Evolutionary conservation across 2,888 invertebrate genomes (phyloP), one percentile per base, ranked within the genome.

Genomic region (Cerastoderma edule): DNA sequence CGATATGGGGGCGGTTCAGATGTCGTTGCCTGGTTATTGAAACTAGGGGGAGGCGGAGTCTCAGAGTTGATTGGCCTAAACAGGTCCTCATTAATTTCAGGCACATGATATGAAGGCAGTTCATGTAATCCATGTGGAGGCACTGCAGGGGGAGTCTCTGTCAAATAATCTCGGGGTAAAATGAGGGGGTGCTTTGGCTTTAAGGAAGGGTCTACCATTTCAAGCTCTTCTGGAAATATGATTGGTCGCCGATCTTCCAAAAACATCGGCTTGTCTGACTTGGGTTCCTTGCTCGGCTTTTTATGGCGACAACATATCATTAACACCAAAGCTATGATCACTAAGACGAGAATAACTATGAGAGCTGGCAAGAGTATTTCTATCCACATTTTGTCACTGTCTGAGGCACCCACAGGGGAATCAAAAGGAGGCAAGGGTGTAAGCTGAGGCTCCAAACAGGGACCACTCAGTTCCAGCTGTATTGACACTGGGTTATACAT

Each of bases 201-300:
- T 8, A 82, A 74, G 0, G 74, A 78, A 10, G 85, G 72, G 35
- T 88, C 88, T 13, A 85, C 81, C 73, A 84, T 78, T 56, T 87
- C 87, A 24, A 87, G 46, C 60, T 90, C 90, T 19, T 86, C 86
- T 22, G 88, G 89, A 44, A 90, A 84, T 44, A 89, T 85, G 10
- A 89, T 86, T 1, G 89, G 89, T 13, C 87, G 83, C 24, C 89
- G 77, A 48, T 89, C 88, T 48, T 88, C 86, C 24, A 83, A 76
- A 63, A 87, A 88, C 6, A 83, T 77, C 4, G 87, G 86, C 56
- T 88, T 88, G 46, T 89, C 88, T 4, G 83, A 78, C 19, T 83
- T 83, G 19, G 83, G 67, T n/a, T 78, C 70, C 53, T 78, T 78
- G 28, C 65, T 71, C 39, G 81, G 73, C 35, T 71, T 75, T 30